Percentiles rank a stretch among this genome's conserved stretches.
phyloP scores from a whole-genome alignment of 2,797 vertebrate genomes.

The Gorsachius magnificus region DNA sequence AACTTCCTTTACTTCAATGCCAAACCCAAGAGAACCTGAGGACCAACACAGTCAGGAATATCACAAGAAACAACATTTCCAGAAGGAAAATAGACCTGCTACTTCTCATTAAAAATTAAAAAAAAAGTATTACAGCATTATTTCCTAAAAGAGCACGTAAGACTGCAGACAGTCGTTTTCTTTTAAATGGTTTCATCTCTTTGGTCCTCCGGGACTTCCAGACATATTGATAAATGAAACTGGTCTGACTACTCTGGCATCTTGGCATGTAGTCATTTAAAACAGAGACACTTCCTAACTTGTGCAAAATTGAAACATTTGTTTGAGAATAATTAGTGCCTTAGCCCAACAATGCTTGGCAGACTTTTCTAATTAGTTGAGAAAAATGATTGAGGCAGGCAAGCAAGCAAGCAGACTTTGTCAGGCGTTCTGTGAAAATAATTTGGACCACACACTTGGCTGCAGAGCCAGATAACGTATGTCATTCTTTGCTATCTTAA shows the following conservation, averaged over 20 bases:
- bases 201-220: neutral
- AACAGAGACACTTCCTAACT: constrained; percentile 52
- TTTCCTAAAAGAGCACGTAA: neutral
- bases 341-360: constrained; percentile 65
- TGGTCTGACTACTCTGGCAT: constrained; percentile 20
- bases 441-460: constrained; percentile 62
- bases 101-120: neutral
- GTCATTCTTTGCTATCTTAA: constrained; percentile 52
- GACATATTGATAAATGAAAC: constrained; percentile 30
- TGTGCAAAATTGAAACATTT: constrained; percentile 61
- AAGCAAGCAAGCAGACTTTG: constrained; percentile 56
- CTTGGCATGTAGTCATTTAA: constrained; percentile 45
- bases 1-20: neutral
- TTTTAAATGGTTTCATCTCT: constrained; percentile 5
- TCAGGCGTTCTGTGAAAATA: constrained; percentile 57
- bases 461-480: constrained; percentile 47
- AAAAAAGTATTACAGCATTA: neutral
- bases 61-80: neutral
- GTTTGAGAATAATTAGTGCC: constrained; percentile 66
- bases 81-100: neutral
- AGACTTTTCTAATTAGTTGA: constrained; percentile 70
- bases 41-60: neutral
- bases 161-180: neutral
- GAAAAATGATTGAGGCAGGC: constrained; percentile 57
- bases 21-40: neutral